phyloP scores from a whole-genome alignment of 2,797 vertebrate species.

The Apogon hyalosoma region DNA sequence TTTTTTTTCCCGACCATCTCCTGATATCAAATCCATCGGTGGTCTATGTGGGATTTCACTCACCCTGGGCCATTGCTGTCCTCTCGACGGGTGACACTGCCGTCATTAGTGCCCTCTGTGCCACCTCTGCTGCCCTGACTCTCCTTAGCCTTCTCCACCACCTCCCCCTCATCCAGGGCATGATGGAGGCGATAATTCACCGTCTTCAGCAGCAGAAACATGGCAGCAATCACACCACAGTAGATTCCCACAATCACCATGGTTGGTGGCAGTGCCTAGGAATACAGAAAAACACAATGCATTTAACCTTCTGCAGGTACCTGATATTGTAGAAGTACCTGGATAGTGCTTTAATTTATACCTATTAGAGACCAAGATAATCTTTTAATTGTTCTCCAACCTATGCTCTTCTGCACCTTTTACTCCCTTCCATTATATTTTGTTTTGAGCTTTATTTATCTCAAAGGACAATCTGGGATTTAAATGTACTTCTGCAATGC shows the following conservation, averaged over 20 bases:
- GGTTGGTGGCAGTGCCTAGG: constrained; percentile 94
- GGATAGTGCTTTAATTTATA: not conserved
- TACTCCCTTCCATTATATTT: not conserved
- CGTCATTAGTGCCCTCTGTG: constrained; percentile 85
- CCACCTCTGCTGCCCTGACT: constrained; percentile 85
- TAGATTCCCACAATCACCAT: constrained; percentile 98
- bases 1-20: not conserved
- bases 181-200: constrained; percentile 98
- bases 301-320: not conserved
- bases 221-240: constrained; percentile 94
- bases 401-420: not conserved
- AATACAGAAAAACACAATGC: constrained; percentile 2
- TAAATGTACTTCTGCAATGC: not conserved
- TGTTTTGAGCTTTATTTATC: not conserved
- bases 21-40: constrained; percentile 16
- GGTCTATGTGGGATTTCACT: constrained; percentile 49
- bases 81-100: constrained; percentile 84
- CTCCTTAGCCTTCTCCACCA: constrained; percentile 92
- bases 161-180: constrained; percentile 96
- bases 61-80: constrained; percentile 97
- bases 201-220: constrained; percentile 96
- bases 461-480: not conserved
- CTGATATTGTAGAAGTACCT: not conserved
- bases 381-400: not conserved
- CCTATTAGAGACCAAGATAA: not conserved